Evolutionary conservation across 1,140 invertebrate genomes (phyloP), one percentile per base, ranked within the genome.

Genomic region (Drepana arcuata): DNA sequence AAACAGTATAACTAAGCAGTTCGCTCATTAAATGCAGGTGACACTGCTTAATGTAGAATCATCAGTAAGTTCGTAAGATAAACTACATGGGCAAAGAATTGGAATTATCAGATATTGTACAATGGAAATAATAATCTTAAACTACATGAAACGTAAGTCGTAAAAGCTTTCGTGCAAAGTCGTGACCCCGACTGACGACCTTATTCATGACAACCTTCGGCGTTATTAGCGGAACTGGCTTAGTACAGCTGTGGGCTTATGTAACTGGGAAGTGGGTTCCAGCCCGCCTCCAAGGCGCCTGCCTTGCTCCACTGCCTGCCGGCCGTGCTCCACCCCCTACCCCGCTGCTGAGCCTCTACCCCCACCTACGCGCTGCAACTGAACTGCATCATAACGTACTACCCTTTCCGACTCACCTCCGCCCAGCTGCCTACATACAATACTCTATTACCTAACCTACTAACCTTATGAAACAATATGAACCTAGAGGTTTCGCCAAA

Each of bases 161-260:
- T n/a, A n/a, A n/a, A n/a, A n/a, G n/a, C n/a, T n/a, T n/a, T n/a
- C n/a, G n/a, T n/a, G n/a, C n/a, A n/a, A n/a, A 26, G 33, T 41
- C 41, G 42, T 56, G 66, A 68, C 67, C 65, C 60, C 63, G 62
- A 69, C 58, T 26, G 48, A 40, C 54, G 61, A 64, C 59, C 63
- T 75, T 66, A 67, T 69, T 51, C 54, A 53, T 48, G 61, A 58
- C 63, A 70, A 67, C 68, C 68, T 75, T 75, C 66, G 56, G 52
- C 45, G n/a, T n/a, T n/a, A 55, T 62, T 63, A 61, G 59, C 60
- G 59, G 63, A 71, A 66, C 54, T 60, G 32, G 37, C 41, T 41
- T 59, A 49, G 46, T 59, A 61, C 41, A 43, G 42, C 53, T 45
- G 43, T 55, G 38, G 48, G 37, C 39, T 61, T 69, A 68, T 55